Base-by-base conservation (phyloP, 2,113 vertebrate species). In the Thomomys bottae region DNA sequence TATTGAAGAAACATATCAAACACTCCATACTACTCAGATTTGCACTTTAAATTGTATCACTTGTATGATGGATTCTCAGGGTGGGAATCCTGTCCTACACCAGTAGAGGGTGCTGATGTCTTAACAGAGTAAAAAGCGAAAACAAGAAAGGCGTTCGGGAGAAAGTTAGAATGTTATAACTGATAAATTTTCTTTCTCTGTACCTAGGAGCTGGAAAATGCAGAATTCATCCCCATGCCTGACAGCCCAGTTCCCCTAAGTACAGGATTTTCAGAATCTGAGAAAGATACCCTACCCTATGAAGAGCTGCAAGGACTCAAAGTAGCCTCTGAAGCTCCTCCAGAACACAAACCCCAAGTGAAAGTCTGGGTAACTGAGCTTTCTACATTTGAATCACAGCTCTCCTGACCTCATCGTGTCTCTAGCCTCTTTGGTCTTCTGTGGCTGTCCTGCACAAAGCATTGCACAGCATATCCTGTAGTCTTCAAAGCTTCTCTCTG, bases 161-260 rank as follows among this genome's bases (percentile, higher is more conserved):
- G 36, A 54, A 72, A 64, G 42, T 26, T 26, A 64, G 59, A 57
- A 34, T n/a, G 21, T 38, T 88, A 40, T 77, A 84, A 83, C 94
- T 98, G 76, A 96, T 85, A 87, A 40, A 72, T 95, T 87, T 78
- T 97, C 93, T 96, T 79, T 92, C 14, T 23, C 59, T 92, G 3
- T 82, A 4, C 84, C 17, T 81, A 99, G 99, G 99, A 99, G 97
- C 98, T 99, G 54, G 98, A 99, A 93, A 98, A 99, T 3, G 99
- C 99, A 40, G 99, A 99, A 95, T 99, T 98, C 97, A 99, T 99
- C 94, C 99, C 99, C 2, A 99, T 99, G 97, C 99, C 99, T 42
- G 97, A 98, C 2, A 98, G 96, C 85, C 97, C 98, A 5, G 97
- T 97, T 96, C 98, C 98, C 75, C 87, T 96, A 45, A 98, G 97